A percentile compares a stretch with the other conserved stretches of the same genome.
These are phyloP conservation scores for Crotalus horridus DNA, from an alignment of 2,113 vertebrate genomes.

Conservation along the genomic window DNA sequence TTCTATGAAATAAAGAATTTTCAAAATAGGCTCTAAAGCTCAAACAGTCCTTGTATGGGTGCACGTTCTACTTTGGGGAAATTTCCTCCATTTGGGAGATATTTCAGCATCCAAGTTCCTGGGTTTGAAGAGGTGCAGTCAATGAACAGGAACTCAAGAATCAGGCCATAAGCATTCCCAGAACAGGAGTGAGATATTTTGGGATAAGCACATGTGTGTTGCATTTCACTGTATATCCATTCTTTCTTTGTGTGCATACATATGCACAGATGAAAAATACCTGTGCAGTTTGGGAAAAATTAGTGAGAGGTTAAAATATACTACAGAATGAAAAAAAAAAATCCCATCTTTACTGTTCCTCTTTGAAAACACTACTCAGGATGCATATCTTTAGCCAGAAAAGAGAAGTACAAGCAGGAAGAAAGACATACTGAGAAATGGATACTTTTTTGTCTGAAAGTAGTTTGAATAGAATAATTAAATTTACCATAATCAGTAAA, in stretches of 20 bases:
- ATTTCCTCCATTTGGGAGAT: background rate
- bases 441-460: conserved; percentile 45
- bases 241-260: background rate
- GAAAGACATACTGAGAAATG: conserved; percentile 56
- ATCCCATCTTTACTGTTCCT: conserved; percentile 31
- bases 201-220: background rate
- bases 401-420: conserved; percentile 45
- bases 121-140: background rate
- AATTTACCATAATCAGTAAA: conserved; percentile 74
- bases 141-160: background rate
- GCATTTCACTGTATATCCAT: background rate
- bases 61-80: background rate
- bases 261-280: background rate
- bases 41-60: background rate
- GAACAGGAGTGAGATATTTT: background rate
- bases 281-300: background rate
- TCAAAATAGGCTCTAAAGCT: background rate
- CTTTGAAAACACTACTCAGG: conserved; percentile 34
- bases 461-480: conserved; percentile 70
- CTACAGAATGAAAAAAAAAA: background rate
- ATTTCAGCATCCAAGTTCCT: background rate
- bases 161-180: background rate
- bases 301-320: background rate
- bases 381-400: conserved; percentile 7
- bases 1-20: background rate